phyloP scores from a whole-genome alignment of 2,888 invertebrate species.

The Tineola bisselliella region DNA sequence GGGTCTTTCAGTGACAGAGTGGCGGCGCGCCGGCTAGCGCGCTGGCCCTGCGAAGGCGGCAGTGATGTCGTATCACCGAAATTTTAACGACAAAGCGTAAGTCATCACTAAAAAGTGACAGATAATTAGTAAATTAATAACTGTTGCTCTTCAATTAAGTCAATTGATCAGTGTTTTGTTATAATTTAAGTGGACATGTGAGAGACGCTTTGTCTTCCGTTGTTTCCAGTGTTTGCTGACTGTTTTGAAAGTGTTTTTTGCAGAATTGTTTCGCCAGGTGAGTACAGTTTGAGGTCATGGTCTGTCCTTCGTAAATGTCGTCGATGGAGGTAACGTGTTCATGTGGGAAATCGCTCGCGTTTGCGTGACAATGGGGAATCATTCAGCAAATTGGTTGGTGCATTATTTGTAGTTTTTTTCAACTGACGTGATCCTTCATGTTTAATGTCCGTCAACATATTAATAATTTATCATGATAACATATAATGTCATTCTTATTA shows the following conservation, averaged over 20 bases:
- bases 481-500: neutral
- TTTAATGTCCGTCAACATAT: conserved; percentile 3
- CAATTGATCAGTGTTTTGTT: neutral
- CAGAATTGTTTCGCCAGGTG: conserved; percentile 1
- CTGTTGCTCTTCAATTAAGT: neutral
- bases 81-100: neutral
- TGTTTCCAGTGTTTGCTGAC: neutral
- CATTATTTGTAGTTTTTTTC: neutral
- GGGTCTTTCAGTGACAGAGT: conserved; percentile 46
- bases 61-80: neutral
- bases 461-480: neutral
- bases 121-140: conserved; percentile 1
- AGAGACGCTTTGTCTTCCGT: neutral
- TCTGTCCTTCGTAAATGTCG: conserved; percentile 5
- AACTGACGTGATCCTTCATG: neutral
- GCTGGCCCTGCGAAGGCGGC: conserved; percentile 45
- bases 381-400: conserved; percentile 33
- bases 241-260: neutral
- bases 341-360: conserved; percentile 28
- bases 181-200: neutral
- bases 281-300: conserved; percentile 5
- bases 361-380: conserved; percentile 41
- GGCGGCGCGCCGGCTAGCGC: conserved; percentile 68
- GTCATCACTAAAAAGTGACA: conserved; percentile 6
- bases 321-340: neutral